phyloP scores from a whole-genome alignment of 35 echinoderm and acorn worm species.

The Lytechinus pictus region DNA sequence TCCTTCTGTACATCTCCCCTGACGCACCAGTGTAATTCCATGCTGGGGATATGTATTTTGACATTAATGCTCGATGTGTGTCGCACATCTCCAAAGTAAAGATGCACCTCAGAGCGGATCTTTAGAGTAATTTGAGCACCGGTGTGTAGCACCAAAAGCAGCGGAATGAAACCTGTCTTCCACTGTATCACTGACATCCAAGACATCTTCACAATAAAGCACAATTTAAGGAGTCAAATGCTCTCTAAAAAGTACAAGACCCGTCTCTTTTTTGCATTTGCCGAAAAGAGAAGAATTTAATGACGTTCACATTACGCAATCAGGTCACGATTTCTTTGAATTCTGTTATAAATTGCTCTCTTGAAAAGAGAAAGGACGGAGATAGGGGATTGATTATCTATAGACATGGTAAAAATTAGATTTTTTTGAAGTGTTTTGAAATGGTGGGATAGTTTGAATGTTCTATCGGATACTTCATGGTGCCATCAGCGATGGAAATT shows the following conservation, averaged over 20 bases:
- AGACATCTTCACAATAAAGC: conserved; percentile 22
- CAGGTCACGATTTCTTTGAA: conserved; percentile 6
- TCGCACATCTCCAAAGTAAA: conserved; percentile 45
- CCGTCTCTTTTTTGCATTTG: conserved; percentile 13
- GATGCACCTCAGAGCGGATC: conserved; percentile 13
- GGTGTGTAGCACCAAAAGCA: conserved; percentile 51
- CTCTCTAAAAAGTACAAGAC: conserved; percentile 46
- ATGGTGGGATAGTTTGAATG: not conserved
- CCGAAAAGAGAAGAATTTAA: conserved; percentile 5
- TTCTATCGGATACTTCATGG: not conserved
- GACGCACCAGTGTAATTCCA: conserved; percentile 50
- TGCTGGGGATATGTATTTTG: conserved; percentile 44
- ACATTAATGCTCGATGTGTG: conserved; percentile 53
- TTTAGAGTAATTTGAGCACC: conserved; percentile 37
- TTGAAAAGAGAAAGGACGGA: not conserved
- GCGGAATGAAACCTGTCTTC: conserved; percentile 31
- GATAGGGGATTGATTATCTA: not conserved
- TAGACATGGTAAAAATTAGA: not conserved
- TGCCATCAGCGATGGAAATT: not conserved
- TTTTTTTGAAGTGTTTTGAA: not conserved
- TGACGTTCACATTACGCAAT: conserved; percentile 38
- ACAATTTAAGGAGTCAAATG: conserved; percentile 38
- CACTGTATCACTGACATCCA: conserved; percentile 41
- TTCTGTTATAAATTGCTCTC: not conserved
- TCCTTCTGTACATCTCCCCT: conserved; percentile 14